These are phyloP conservation scores for Alloscopus bannaensis DNA, from an alignment of 2,888 invertebrate genomes.

Conservation along the genomic window DNA sequence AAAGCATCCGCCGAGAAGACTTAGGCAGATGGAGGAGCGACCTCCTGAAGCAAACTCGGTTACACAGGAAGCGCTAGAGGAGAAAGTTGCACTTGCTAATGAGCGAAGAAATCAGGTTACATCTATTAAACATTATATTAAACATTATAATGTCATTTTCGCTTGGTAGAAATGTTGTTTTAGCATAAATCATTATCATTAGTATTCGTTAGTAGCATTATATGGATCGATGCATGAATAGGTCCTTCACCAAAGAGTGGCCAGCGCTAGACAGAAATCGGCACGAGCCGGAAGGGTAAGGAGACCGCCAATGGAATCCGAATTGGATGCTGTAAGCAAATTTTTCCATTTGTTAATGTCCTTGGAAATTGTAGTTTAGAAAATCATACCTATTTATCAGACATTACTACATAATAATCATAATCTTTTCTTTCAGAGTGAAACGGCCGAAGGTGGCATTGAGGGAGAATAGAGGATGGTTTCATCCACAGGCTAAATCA, in stretches of 20 bases:
- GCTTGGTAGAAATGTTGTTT: neutral
- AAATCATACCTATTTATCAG: neutral
- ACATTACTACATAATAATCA: neutral
- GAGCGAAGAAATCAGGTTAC: conserved; percentile 71
- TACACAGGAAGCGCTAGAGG: conserved; percentile 70
- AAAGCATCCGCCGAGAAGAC: conserved; percentile 71
- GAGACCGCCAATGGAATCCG: conserved; percentile 64
- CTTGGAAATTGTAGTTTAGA: neutral
- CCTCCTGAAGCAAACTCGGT: conserved; percentile 60
- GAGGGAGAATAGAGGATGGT: no score
- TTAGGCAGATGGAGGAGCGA: conserved; percentile 69
- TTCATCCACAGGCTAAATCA: no score
- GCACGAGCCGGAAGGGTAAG: conserved; percentile 62
- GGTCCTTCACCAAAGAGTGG: conserved; percentile 71
- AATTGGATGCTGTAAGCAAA: conserved; percentile 48
- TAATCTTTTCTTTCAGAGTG: conserved; percentile 43
- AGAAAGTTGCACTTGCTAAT: conserved; percentile 72
- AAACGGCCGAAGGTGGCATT: conserved; percentile 44
- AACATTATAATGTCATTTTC: neutral
- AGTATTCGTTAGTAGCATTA: no score
- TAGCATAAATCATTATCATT: neutral
- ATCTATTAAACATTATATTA: no score
- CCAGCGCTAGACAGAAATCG: conserved; percentile 72
- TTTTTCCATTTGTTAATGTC: neutral
- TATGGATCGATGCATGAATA: conserved; percentile 29